Percentiles rank a stretch among this genome's conserved stretches.
These are phyloP conservation scores for Coelinius sp. DNA, from an alignment of 2,888 invertebrate genomes.

Conservation along the genomic window DNA sequence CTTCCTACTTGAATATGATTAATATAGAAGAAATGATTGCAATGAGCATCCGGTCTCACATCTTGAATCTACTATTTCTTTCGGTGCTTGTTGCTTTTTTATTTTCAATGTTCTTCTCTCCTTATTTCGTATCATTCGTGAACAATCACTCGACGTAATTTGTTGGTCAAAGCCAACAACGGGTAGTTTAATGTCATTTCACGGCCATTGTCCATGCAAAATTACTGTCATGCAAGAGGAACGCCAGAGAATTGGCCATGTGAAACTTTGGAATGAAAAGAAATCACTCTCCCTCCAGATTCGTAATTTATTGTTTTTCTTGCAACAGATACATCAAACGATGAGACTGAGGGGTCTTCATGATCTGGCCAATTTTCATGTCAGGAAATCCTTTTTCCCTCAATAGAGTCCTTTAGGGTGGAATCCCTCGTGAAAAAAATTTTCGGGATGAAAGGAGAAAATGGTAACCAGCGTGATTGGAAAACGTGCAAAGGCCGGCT, in stretches of 20 bases:
- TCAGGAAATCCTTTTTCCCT: constrained; percentile 10
- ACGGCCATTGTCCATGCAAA: constrained; percentile 68
- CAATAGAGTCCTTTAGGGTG: constrained; percentile 24
- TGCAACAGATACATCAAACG: neutral
- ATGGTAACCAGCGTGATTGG: constrained; percentile 63
- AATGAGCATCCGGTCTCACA: constrained; percentile 67
- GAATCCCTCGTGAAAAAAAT: constrained; percentile 45
- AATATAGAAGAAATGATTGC: constrained; percentile 70
- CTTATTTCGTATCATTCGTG: constrained; percentile 48
- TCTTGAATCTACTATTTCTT: constrained; percentile 52
- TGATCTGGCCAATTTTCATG: neutral
- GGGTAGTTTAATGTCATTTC: constrained; percentile 69
- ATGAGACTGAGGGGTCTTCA: neutral
- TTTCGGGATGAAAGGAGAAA: constrained; percentile 38
- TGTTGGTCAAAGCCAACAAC: constrained; percentile 65
- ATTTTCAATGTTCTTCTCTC: constrained; percentile 40
- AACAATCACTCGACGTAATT: constrained; percentile 68
- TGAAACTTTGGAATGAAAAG: neutral
- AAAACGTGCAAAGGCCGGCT: constrained; percentile 64
- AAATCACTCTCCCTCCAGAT: neutral
- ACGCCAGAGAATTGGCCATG: constrained; percentile 37
- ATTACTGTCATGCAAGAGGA: constrained; percentile 48
- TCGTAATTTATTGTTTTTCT: constrained; percentile 12
- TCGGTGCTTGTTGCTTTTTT: constrained; percentile 45
- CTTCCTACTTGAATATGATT: constrained; percentile 66